Evolutionary conservation across 2,888 invertebrate species (phyloP), one percentile per base, ranked within the genome.

Genomic region (Ectemnius lituratus): DNA sequence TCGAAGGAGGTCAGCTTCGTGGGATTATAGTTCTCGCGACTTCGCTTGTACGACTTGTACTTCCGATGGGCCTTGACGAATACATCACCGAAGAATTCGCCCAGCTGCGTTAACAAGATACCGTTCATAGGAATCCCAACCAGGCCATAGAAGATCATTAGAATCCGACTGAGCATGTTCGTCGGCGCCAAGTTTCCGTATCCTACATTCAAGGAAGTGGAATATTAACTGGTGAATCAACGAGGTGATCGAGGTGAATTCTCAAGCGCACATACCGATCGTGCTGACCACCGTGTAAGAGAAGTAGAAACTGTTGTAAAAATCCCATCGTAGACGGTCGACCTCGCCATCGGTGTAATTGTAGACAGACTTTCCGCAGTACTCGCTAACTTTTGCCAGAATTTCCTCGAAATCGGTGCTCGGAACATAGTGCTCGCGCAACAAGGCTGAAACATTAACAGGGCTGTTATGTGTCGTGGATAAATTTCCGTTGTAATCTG

Each of bases 271-370:
- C 93, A 92, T 91, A 96, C 96, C 98, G 82, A 98, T 96, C 5
- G 97, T 98, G 88, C 97, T 97, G 87, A 97, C 96, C 64, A 97
- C 97, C 16, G 97, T 97, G 85, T 97, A 95, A 4, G 97, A 95
- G 90, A 97, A 97, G 92, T 97, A 97, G 87, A 97, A 95, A 0
- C 97, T 95, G 91, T 97, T 97, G 90, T 97, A 97, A 91, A 96
- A 97, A 86, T 96, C 96, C 97, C 97, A 98, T 87, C 93, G 94
- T 73, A 93, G 92, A 0, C 93, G 94, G 47, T 94, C 94, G 8
- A 91, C 92, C 66, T 94, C 93, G 75, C 93, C 93, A 0, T 93
- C 93, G 1, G 94, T 94, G 85, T 94, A 93, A 74, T 91, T 91
- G 86, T 94, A 93, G 85, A 96, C 94, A 0, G 95, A 94, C 84